Conservation (phyloP, 2,797 vertebrate species). For the Sebastes vulpes region DNA sequence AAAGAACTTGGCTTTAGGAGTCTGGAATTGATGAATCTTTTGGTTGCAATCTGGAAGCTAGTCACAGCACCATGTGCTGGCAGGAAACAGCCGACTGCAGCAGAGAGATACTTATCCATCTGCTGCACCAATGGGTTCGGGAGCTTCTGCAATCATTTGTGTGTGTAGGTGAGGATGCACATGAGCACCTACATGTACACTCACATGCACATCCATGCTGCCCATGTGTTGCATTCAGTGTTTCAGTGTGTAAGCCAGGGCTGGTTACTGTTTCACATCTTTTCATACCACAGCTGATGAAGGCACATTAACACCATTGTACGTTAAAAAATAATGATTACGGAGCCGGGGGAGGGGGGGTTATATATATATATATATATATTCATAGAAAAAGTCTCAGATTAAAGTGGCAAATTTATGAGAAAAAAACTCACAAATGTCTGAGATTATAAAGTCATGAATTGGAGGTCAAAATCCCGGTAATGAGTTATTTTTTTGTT, state of each 20-base stretch:
- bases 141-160: conserved; percentile 34
- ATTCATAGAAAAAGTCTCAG: too few species aligned
- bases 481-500: too few species aligned
- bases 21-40: conserved; percentile 68
- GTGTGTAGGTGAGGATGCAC: conserved; percentile 27
- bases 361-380: too few species aligned
- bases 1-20: conserved; percentile 74
- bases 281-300: background rate
- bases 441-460: too few species aligned
- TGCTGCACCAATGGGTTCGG: conserved; percentile 53
- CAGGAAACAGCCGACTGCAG: conserved; percentile 64
- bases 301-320: too few species aligned
- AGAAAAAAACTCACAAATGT: too few species aligned
- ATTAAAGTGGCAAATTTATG: too few species aligned
- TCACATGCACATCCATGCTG: background rate
- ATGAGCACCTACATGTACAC: background rate
- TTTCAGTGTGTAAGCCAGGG: conserved; percentile 7
- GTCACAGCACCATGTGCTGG: conserved; percentile 63
- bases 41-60: conserved; percentile 65
- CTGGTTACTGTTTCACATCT: background rate
- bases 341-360: too few species aligned
- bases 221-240: conserved; percentile 11
- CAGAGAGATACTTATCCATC: conserved; percentile 69
- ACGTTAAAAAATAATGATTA: too few species aligned
- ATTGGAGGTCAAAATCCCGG: too few species aligned